phyloP scores from a whole-genome alignment of 2,797 vertebrate species.

The Centroberyx gerrardi region DNA sequence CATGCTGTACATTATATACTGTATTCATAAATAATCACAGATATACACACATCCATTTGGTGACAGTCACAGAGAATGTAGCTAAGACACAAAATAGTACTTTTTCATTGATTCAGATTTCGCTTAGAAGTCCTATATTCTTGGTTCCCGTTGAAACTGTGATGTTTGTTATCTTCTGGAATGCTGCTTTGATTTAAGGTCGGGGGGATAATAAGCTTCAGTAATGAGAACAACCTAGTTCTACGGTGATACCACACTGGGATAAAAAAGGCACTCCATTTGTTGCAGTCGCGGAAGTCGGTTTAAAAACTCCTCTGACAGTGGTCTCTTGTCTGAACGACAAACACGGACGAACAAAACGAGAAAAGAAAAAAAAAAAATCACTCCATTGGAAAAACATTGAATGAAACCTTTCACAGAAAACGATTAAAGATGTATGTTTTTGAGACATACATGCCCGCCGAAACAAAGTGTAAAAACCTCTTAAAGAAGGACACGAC shows the following conservation, averaged over 20 bases:
- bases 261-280: slow-evolving; percentile 84
- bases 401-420: slow-evolving; percentile 45
- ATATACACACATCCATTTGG: slow-evolving; percentile 91
- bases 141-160: slow-evolving; percentile 57
- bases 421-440: background rate
- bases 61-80: slow-evolving; percentile 81
- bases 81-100: slow-evolving; percentile 78
- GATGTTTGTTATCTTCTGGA: slow-evolving; percentile 63
- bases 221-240: slow-evolving; percentile 43
- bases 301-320: slow-evolving; percentile 50
- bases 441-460: background rate
- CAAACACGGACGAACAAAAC: slow-evolving; percentile 25
- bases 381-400: slow-evolving; percentile 13
- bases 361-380: background rate
- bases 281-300: slow-evolving; percentile 60
- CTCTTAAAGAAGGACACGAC: slow-evolving; percentile 44
- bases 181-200: slow-evolving; percentile 63
- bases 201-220: slow-evolving; percentile 24
- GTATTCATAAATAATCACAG: slow-evolving; percentile 91
- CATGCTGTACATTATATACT: slow-evolving; percentile 94
- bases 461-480: background rate
- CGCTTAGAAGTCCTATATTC: slow-evolving; percentile 47
- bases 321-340: slow-evolving; percentile 60
- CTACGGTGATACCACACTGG: slow-evolving; percentile 52
- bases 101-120: slow-evolving; percentile 58